Evolutionary conservation across 2,888 invertebrate species (phyloP), one percentile per base, ranked within the genome.

Genomic region (Folsomia manolachei): DNA sequence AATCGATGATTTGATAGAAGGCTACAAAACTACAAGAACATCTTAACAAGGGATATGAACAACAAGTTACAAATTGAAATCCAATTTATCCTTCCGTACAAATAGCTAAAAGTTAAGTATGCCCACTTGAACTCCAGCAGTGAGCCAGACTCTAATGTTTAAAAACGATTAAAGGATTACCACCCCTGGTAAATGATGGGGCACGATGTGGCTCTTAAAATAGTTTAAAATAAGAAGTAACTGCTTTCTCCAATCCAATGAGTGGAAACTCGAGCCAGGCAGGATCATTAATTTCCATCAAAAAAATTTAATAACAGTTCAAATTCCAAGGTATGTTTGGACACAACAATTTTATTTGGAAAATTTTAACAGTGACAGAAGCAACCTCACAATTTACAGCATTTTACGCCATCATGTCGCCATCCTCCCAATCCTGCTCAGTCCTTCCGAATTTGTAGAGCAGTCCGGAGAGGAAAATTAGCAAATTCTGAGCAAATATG

Each of bases 1-100:
- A 56, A 21, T n/a, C 56, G 56, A 56, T 56, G 21, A 56, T 39
- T 39, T 39, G 56, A 18, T 56, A 7, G 56, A 7, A n/a, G n/a
- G n/a, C n/a, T n/a, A n/a, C n/a, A n/a, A n/a, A n/a, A n/a, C n/a
- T n/a, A n/a, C n/a, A n/a, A n/a, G n/a, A 56, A 56, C 56, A 56
- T 56, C 56, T 56, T 56, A 56, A 56, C 56, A 56, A 56, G 19
- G 14, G 7, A 9, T 51, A 51, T 51, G 51, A n/a, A 4, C 56
- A 56, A 56, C 56, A n/a, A 56, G 56, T 4, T 14, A 56, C 56
- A 56, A 56, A 56, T 56, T 56, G 56, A 56, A 56, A 56, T 56
- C 56, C 56, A 56, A 56, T 56, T 56, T 56, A 56, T n/a, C 11
- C 4, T 9, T 39, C 39, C 39, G n/a, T n/a, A n/a, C n/a, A n/a